Conservation (phyloP, 2,888 invertebrate species). For the Latrodectus hesperus region DNA sequence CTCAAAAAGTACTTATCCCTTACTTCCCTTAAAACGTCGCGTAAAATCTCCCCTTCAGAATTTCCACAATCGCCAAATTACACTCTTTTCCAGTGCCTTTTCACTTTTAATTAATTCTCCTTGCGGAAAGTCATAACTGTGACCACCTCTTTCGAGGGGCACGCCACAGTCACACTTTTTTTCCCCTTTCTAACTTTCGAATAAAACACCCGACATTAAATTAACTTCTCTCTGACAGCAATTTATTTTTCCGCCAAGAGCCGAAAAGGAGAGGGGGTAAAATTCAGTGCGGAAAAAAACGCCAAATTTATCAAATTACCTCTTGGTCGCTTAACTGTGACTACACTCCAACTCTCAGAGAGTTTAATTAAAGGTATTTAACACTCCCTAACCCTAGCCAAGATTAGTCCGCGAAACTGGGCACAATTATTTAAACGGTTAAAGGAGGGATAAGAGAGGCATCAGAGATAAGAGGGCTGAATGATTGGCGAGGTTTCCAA, state of each 20-base stretch:
- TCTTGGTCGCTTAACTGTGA: not conserved
- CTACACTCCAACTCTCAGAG: not conserved
- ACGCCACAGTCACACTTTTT: not conserved
- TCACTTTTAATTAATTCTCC: conserved; percentile 51
- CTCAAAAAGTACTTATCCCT: too few relatives aligned
- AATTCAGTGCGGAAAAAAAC: not conserved
- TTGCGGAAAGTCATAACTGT: conserved; percentile 22
- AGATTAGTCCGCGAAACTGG: conserved; percentile 39
- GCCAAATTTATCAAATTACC: conserved; percentile 30
- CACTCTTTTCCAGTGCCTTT: not conserved
- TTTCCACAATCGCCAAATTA: not conserved
- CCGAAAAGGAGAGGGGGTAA: not conserved
- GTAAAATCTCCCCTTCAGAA: too few relatives aligned
- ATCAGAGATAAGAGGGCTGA: conserved; percentile 33
- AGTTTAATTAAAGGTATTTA: conserved; percentile 57
- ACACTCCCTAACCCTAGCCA: conserved; percentile 35
- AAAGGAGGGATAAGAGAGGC: not conserved
- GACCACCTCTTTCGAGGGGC: conserved; percentile 16
- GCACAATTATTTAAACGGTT: conserved; percentile 57
- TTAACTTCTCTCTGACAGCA: conserved; percentile 48
- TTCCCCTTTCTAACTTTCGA: not conserved
- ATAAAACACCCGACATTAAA: conserved; percentile 53
- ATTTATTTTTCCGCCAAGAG: conserved; percentile 35
- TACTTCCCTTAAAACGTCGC: too few relatives aligned
- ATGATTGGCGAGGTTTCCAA: conserved; percentile 28